phyloP scores from a whole-genome alignment of 1,140 invertebrate genomes.

The Tyrophagus putrescentiae region DNA sequence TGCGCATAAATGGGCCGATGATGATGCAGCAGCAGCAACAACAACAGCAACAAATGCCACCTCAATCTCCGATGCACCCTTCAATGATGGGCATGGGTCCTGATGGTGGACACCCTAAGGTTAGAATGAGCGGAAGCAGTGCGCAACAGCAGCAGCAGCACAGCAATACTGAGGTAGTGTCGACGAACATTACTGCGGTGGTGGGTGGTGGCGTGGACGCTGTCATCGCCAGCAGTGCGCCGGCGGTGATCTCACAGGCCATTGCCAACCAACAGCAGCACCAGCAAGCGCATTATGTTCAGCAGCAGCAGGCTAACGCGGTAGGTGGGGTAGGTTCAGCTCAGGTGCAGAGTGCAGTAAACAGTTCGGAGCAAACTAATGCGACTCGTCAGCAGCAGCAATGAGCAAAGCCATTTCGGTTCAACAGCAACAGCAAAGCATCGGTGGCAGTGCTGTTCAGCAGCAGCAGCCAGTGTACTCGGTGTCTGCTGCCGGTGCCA shows the following conservation, averaged over 20 bases:
- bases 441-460: neutral
- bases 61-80: neutral
- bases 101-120: constrained; percentile 6
- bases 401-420: no score
- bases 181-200: neutral
- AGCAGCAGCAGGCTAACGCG: neutral
- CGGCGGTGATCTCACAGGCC: neutral
- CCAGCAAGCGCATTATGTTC: neutral
- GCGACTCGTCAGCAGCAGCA: no score
- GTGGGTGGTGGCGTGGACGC: neutral
- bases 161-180: neutral
- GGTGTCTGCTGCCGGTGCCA: neutral
- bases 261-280: neutral
- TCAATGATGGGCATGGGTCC: neutral
- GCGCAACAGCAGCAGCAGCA: neutral
- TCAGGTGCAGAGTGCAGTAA: constrained; percentile 1
- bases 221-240: neutral
- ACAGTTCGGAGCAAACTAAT: no score
- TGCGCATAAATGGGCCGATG: neutral
- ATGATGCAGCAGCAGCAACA: constrained; percentile 23
- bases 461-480: neutral
- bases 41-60: constrained; percentile 27
- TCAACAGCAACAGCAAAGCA: no score
- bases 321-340: neutral
- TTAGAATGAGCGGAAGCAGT: neutral